These are phyloP conservation scores for Samia ricini DNA, from an alignment of 1,140 invertebrate species.

Conservation along the genomic window DNA sequence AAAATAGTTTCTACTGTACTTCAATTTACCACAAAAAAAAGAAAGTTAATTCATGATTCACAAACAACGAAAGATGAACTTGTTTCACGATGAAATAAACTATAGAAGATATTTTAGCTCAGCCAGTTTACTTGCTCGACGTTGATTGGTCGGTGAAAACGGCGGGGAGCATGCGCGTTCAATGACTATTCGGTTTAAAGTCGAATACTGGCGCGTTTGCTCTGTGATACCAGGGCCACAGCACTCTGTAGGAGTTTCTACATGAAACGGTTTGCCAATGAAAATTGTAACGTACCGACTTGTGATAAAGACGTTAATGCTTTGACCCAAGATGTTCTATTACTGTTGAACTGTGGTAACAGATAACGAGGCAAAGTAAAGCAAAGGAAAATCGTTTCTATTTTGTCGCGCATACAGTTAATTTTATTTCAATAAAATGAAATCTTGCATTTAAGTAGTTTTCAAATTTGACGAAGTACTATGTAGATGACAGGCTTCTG, in stretches of 20 bases:
- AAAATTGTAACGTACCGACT: slow-evolving; percentile 30
- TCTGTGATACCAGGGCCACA: slow-evolving; percentile 70
- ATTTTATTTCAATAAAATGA: slow-evolving; percentile 11
- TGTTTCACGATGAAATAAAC: slow-evolving; percentile 18
- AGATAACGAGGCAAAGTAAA: slow-evolving; percentile 43
- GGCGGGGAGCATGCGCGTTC: slow-evolving; percentile 72
- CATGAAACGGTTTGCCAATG: slow-evolving; percentile 7
- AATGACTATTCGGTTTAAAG: slow-evolving; percentile 52
- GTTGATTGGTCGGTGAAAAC: slow-evolving; percentile 60
- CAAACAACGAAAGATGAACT: slow-evolving; percentile 16
- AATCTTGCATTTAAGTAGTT: slow-evolving; percentile 55
- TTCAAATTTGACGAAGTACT: slow-evolving; percentile 67
- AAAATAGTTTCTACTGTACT: neutral
- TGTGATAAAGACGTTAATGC: slow-evolving; percentile 14
- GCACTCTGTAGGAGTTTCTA: slow-evolving; percentile 68
- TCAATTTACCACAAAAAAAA: slow-evolving; percentile 1
- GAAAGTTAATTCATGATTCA: slow-evolving; percentile 6
- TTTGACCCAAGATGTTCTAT: slow-evolving; percentile 14
- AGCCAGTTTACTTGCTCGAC: slow-evolving; percentile 40
- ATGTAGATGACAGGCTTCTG: slow-evolving; percentile 41
- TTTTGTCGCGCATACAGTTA: slow-evolving; percentile 20
- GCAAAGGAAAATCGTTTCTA: slow-evolving; percentile 38
- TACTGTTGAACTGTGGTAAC: slow-evolving; percentile 51
- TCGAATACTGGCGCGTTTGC: slow-evolving; percentile 73
- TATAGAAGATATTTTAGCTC: slow-evolving; percentile 35